These are phyloP conservation scores for Philotrypesis tridentata DNA, from an alignment of 1,140 invertebrate species.

Conservation along the genomic window DNA sequence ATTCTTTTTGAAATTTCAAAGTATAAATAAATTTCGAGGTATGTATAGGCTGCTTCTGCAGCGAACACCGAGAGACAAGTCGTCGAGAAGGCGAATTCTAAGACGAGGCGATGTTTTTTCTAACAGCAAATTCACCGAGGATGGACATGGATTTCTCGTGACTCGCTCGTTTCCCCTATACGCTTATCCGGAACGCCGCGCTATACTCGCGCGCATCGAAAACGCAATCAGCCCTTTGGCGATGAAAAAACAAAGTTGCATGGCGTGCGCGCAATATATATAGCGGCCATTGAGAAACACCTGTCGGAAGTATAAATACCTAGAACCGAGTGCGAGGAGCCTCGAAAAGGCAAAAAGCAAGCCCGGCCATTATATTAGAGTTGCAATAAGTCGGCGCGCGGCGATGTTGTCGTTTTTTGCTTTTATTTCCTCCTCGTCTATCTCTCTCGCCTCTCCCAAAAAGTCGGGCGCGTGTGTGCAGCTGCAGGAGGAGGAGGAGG, in stretches of 20 bases:
- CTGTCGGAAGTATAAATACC: conserved; percentile 49
- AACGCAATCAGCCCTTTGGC: not conserved
- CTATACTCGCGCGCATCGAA: not conserved
- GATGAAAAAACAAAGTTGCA: conserved; percentile 1
- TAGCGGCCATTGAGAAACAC: conserved; percentile 34
- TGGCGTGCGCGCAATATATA: not conserved
- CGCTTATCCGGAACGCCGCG: not conserved
- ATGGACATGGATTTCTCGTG: conserved; percentile 26
- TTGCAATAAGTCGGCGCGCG: conserved; percentile 12
- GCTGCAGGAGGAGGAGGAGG: conserved; percentile 55
- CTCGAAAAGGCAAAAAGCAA: conserved; percentile 19
- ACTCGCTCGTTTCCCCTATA: not conserved
- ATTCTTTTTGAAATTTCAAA: too few relatives aligned
- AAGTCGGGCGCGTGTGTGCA: conserved; percentile 50
- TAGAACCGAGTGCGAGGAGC: not conserved
- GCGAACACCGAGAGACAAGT: too few relatives aligned
- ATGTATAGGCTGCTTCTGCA: too few relatives aligned
- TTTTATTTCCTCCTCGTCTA: conserved; percentile 12
- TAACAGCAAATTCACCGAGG: too few relatives aligned
- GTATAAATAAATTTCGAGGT: too few relatives aligned
- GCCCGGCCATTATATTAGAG: conserved; percentile 36
- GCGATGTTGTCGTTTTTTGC: not conserved
- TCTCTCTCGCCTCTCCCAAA: conserved; percentile 21
- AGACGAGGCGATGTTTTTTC: too few relatives aligned
- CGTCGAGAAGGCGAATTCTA: too few relatives aligned